phyloP scores from a whole-genome alignment of 2,113 vertebrate species.

The Elachura formosa region DNA sequence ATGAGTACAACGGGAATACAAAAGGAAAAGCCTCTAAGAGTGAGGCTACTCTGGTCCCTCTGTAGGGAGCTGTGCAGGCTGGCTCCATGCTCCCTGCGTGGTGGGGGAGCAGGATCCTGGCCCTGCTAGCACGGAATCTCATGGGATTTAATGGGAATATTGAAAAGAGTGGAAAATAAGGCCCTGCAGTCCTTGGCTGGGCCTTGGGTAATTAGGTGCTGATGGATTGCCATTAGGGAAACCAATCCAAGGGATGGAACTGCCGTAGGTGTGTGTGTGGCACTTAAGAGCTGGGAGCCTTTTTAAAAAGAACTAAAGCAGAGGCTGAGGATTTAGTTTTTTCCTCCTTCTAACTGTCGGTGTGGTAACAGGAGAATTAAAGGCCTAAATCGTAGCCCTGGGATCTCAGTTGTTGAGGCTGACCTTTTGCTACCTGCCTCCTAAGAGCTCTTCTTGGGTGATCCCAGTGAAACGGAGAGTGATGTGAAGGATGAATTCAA shows the following conservation, averaged over 20 bases:
- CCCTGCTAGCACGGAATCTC: background rate
- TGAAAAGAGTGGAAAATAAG: background rate
- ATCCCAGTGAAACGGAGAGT: background rate
- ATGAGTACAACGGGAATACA: background rate
- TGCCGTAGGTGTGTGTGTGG: background rate
- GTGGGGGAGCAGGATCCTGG: background rate
- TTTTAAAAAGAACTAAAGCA: background rate
- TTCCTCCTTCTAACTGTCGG: background rate
- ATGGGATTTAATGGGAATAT: background rate
- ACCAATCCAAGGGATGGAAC: background rate
- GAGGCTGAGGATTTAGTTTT: conserved; percentile 3
- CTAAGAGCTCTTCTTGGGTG: background rate
- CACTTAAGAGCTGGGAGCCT: background rate
- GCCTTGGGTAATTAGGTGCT: background rate
- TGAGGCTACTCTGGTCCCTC: background rate
- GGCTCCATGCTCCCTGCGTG: background rate
- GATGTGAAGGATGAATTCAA: background rate
- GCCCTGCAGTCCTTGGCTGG: background rate
- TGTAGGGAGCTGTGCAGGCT: background rate
- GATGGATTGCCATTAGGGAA: conserved; percentile 4
- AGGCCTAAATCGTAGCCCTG: background rate
- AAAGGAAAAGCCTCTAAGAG: background rate
- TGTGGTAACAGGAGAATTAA: conserved; percentile 34
- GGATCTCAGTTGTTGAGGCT: background rate
- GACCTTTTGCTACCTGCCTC: conserved; percentile 46